Evolutionary conservation across 2,888 invertebrate species (phyloP), one percentile per base, ranked within the genome.

Genomic region (Aporophyla nigra): DNA sequence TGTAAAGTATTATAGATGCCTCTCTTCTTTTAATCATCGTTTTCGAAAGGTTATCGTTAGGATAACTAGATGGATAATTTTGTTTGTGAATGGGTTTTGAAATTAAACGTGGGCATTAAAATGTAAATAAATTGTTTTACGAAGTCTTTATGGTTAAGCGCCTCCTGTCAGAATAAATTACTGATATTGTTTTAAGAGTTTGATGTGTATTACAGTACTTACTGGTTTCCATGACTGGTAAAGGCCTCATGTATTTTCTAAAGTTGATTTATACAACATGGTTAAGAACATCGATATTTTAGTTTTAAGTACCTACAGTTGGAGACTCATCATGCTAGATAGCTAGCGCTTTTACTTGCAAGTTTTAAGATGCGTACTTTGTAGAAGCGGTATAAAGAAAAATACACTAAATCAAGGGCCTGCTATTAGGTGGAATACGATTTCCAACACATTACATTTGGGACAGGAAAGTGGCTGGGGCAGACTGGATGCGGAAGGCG

Each of bases 21-120:
- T 58, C 7, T n/a, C 12, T 24, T 43, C 14, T 40, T 76, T 86
- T 76, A 63, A 82, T 86, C 67, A 78, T 16, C 21, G 0, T 76
- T 65, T 65, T 62, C 67, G 27, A 77, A 71, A n/a, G 54, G 67
- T 56, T 62, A n/a, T 69, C 77, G 56, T 73, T 73, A 43, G 49
- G 33, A 27, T 67, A 68, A 51, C 53, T 49, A 53, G 68, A 5
- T 24, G 10, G 16, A 69, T 61, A 51, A 58, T 74, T 71, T 69
- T 51, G 16, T 58, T 49, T 69, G 14, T 72, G 61, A 79, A 79
- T 82, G 66, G 21, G 33, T 58, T 67, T 59, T 56, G 4, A n/a
- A 73, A 78, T 81, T 69, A 69, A 62, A 65, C 21, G 24, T 56
- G 40, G 59, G 58, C 24, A 76, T 66, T 80, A 33, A 56, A 65